Base-by-base conservation (phyloP, 1,140 invertebrate species). In the Drosophila malerkotliana region DNA sequence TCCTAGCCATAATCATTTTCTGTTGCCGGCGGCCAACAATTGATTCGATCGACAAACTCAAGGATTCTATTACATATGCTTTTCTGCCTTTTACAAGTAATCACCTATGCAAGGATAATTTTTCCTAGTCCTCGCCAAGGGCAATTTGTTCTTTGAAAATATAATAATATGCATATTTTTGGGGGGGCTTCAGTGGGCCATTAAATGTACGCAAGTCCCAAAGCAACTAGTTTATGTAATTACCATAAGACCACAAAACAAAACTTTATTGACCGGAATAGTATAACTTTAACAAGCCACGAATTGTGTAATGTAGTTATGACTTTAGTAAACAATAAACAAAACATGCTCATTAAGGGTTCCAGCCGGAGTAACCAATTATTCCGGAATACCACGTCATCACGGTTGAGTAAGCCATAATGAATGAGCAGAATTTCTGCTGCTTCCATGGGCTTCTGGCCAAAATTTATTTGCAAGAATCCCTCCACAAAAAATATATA, bases 41-140 rank as follows among this genome's bases (percentile, higher is more conserved):
- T 67, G 63, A 64, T 64, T 67, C 34, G 24, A 32, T 63, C 51
- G 32, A 62, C 41, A 44, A 63, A 48, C 30, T 21, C 63, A 32
- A 30, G 14, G 18, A 34, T 34, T 63, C 37, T 47, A 51, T 41
- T 67, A 67, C 59, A 67, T 67, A 67, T 67, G 63, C 47, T 67
- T 44, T 30, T 39, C 47, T 32, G 47, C 45, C 58, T 26, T 51
- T 51, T 49, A 44, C 32, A n/a, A 24, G 57, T 66, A 66, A 41
- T 62, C 57, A 62, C 26, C 45, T 66, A 63, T 67, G 60, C 26
- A 52, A 52, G 60, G 24, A 66, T 52, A 49, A 63, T 18, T 30
- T 26, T 32, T 45, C 10, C 7, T n/a, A 24, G 18, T 4, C 12
- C 32, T 41, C 57, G n/a, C 26, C 14, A 10, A 3, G 24, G 59